Conservation (phyloP, 2,113 vertebrate species). For the Choloepus hoffmanni region DNA sequence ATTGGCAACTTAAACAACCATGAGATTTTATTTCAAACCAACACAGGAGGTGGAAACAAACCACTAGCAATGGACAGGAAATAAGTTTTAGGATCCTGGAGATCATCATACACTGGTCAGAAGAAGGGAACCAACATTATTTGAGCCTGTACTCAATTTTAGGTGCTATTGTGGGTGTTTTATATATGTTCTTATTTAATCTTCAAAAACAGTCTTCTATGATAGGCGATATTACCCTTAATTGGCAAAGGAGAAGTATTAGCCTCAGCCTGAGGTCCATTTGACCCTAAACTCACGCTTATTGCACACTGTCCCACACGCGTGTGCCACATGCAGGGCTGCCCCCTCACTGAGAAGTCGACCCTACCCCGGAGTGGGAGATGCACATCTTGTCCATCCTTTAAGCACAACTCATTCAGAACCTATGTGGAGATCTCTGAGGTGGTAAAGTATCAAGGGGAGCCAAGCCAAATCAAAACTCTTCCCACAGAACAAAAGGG, state of each 20-base stretch:
- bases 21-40: not conserved
- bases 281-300: not conserved
- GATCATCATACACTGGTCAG: not conserved
- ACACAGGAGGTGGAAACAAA: not conserved
- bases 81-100: not conserved
- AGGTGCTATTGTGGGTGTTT: not conserved
- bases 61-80: rapidly evolving
- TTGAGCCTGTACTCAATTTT: not conserved
- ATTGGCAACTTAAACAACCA: not conserved
- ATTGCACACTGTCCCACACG: not conserved
- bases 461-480: not conserved
- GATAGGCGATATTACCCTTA: not conserved
- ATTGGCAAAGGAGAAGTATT: not conserved
- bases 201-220: not conserved
- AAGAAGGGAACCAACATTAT: not conserved
- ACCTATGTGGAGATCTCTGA: not conserved
- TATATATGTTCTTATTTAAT: not conserved
- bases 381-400: not conserved
- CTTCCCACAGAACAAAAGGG: not conserved
- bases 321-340: rapidly evolving
- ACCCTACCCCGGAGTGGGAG: not conserved
- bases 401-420: not conserved
- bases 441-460: not conserved
- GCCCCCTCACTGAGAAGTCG: not conserved
- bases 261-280: not conserved